These are phyloP conservation scores for Semaprochilodus insignis DNA, from an alignment of 2,797 vertebrate genomes.

Conservation along the genomic window DNA sequence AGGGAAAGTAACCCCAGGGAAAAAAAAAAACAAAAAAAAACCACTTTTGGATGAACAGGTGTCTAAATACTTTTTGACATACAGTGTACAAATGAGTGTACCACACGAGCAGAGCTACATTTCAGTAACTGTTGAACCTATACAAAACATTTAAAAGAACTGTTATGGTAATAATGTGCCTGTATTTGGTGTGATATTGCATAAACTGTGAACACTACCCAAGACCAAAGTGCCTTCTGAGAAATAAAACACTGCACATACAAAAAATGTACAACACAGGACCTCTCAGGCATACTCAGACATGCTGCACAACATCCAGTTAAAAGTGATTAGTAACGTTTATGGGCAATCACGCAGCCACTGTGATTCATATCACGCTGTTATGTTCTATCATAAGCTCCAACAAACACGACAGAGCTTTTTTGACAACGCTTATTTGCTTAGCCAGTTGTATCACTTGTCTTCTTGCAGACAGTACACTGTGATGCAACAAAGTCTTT, in stretches of 20 bases:
- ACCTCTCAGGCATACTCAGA: not conserved
- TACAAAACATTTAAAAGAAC: too few relatives aligned
- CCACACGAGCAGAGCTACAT: too few relatives aligned
- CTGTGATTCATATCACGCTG: constrained; percentile 16
- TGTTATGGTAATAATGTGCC: too few relatives aligned
- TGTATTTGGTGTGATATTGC: too few relatives aligned
- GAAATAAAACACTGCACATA: not conserved
- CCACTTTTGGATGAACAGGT: too few relatives aligned
- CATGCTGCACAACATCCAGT: not conserved
- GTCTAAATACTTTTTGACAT: too few relatives aligned
- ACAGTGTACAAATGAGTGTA: too few relatives aligned
- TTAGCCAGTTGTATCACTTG: not conserved
- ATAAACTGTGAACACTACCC: too few relatives aligned
- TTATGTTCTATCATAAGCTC: not conserved
- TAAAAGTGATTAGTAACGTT: constrained; percentile 11
- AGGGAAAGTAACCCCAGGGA: too few relatives aligned
- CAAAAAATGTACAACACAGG: not conserved
- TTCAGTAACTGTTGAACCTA: too few relatives aligned
- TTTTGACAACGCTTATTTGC: not conserved
- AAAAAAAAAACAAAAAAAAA: too few relatives aligned
- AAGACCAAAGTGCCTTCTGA: too few relatives aligned
- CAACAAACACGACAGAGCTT: not conserved
- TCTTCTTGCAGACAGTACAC: constrained; percentile 15
- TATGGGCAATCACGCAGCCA: not conserved
- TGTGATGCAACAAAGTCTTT: constrained; percentile 25